Base-by-base conservation (phyloP, 1,140 invertebrate species). In the Venustaconcha ellipsiformis region DNA sequence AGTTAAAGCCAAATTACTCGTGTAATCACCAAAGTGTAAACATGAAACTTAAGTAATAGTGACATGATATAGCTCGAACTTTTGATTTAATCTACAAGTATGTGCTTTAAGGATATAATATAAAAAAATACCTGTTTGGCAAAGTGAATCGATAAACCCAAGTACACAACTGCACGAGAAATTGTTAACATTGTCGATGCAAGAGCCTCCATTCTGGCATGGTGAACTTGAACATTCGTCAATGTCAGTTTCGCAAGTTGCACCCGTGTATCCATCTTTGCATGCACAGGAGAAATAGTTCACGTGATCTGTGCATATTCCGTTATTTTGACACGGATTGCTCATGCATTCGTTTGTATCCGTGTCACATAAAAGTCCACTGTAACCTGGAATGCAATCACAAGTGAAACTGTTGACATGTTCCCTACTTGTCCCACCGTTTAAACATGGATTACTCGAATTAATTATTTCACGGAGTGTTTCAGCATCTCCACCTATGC, bases 121-220 rank as follows among this genome's bases (percentile, higher is more conserved):
- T 11, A 48, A 48, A 8, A 37, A n/a, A 48, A 48, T 48, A 48
- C 37, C 37, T 48, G 37, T 48, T 48, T 48, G 0, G 6, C 37
- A 48, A 48, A 48, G 37, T 48, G 37, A 48, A 48, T 73, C 80
- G 11, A 26, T 71, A 56, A 72, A 81, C 4, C 80, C 80, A 26
- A 70, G 56, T 23, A 72, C 62, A 14, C 12, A 55, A 96, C 97
- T 18, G 70, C 55, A 26, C 37, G 57, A 17, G 48, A 81, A 84
- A n/a, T 57, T 78, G 20, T 67, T 83, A 66, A 72, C 78, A 68
- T 80, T 78, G 94, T 93, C 56, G 93, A 90, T 63, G 56, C 64
- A 76, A 17, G 56, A 70, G 48, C 81, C 78, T 20, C 73, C 70
- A 67, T 78, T 63, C 18, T 78, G 74, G n/a, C 37, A 56, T 56